These are phyloP conservation scores for Nyctibius bracteatus DNA, from an alignment of 2,113 vertebrate genomes.

Conservation along the genomic window DNA sequence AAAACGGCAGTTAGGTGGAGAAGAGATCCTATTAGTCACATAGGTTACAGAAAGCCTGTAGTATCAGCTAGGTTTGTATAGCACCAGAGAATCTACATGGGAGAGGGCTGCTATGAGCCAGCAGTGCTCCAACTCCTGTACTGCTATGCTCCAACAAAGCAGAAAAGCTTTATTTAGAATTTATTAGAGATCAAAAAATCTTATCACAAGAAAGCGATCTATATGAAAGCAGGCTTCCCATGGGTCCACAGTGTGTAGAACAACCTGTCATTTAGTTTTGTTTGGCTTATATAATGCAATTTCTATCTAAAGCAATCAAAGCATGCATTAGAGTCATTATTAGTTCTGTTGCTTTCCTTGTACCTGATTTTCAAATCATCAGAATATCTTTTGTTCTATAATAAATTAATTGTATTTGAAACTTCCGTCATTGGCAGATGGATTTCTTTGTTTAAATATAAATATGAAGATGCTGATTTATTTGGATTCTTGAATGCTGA, in stretches of 20 bases:
- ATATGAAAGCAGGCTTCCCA: not conserved
- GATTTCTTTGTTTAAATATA: constrained; percentile 29
- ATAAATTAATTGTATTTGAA: constrained; percentile 34
- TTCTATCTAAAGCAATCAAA: constrained; percentile 13
- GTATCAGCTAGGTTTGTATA: not conserved
- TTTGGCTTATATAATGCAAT: not conserved
- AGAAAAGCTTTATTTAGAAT: not conserved
- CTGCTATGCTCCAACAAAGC: not conserved
- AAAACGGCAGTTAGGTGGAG: not conserved
- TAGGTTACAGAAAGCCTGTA: not conserved
- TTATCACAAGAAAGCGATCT: not conserved
- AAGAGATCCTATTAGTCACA: not conserved
- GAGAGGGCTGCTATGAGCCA: not conserved
- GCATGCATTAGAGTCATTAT: not conserved
- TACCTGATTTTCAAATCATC: not conserved
- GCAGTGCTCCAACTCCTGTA: not conserved
- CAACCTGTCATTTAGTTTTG: not conserved
- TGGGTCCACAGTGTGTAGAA: not conserved
- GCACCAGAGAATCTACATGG: not conserved
- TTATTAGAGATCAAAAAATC: not conserved
- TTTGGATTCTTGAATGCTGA: not conserved
- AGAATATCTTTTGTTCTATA: constrained; percentile 39
- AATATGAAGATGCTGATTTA: constrained; percentile 29
- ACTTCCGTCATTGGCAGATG: not conserved
- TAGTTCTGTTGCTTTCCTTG: not conserved